Evolutionary conservation across 2,797 vertebrate genomes (phyloP).

Genomic region (Sebastes wilsoni): DNA sequence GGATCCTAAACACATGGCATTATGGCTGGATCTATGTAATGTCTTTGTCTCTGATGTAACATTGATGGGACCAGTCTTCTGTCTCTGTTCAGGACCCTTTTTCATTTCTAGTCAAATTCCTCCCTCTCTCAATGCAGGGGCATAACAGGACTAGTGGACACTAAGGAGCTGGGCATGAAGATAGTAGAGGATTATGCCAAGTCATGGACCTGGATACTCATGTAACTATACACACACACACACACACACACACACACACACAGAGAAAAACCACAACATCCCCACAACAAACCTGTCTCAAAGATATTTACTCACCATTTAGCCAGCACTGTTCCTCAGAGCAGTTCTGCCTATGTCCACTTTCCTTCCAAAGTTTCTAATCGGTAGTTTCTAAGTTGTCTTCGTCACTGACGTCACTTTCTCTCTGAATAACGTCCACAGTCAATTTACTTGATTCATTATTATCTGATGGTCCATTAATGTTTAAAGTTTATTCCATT

Average conservation of each 20-base stretch:
- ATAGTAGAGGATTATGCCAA: slow-evolving; percentile 62
- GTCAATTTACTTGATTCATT: not conserved
- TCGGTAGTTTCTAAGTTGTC: not conserved
- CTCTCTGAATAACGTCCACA: not conserved
- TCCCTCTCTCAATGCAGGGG: slow-evolving; percentile 20
- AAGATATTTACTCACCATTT: not conserved
- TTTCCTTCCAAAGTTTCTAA: not conserved
- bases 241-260: slow-evolving; percentile 19
- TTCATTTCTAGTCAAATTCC: not conserved
- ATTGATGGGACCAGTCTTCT: not conserved
- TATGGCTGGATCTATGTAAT: not conserved
- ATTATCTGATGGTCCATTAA: not conserved
- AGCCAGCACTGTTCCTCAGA: not conserved
- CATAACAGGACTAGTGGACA: slow-evolving; percentile 47
- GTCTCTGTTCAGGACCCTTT: not conserved
- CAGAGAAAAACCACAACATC: not conserved
- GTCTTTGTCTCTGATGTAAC: not conserved
- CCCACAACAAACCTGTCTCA: not conserved
- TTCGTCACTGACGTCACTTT: not conserved
- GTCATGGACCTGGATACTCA: slow-evolving; percentile 65
- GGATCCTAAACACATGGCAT: not conserved
- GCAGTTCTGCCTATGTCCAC: not conserved
- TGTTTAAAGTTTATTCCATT: not conserved
- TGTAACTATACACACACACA: slow-evolving; percentile 42
- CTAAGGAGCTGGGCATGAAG: slow-evolving; percentile 56